Percentiles rank a stretch among this genome's conserved stretches.
phyloP scores from a whole-genome alignment of 2,113 vertebrate species.

The Macheiramphus alcinus region DNA sequence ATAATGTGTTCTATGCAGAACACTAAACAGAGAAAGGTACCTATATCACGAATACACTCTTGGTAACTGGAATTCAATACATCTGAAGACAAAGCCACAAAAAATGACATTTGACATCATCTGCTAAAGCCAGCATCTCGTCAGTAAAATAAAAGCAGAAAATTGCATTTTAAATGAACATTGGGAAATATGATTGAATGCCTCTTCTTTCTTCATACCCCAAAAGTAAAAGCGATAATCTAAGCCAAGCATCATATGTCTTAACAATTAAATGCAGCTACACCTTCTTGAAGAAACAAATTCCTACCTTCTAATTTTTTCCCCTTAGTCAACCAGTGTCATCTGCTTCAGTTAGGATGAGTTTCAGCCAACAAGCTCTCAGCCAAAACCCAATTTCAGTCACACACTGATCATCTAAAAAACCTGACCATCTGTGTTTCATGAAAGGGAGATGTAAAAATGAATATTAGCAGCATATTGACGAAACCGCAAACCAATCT shows the following conservation, averaged over 20 bases:
- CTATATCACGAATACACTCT: not conserved
- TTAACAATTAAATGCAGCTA: not conserved
- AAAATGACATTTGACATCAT: not conserved
- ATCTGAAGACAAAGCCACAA: not conserved
- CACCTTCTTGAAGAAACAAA: not conserved
- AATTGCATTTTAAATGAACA: not conserved
- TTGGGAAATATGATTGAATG: not conserved
- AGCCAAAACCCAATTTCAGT: constrained; percentile 42
- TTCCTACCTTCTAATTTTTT: not conserved
- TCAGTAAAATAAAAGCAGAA: not conserved
- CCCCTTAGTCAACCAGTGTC: not conserved
- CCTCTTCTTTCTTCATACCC: not conserved
- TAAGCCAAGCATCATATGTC: not conserved
- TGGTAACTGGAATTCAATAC: not conserved
- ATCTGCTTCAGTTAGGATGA: not conserved
- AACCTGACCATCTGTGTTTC: constrained; percentile 60
- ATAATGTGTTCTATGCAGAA: not conserved
- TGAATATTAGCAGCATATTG: constrained; percentile 61
- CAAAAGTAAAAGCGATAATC: not conserved
- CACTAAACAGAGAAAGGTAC: not conserved
- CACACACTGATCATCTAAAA: constrained; percentile 41
- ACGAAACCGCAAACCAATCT: constrained; percentile 53
- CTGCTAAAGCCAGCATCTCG: not conserved
- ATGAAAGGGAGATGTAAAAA: constrained; percentile 47
- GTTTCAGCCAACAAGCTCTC: constrained; percentile 14